phyloP scores from a whole-genome alignment of 2,888 invertebrate species.

The Megalurothrips usitatus region DNA sequence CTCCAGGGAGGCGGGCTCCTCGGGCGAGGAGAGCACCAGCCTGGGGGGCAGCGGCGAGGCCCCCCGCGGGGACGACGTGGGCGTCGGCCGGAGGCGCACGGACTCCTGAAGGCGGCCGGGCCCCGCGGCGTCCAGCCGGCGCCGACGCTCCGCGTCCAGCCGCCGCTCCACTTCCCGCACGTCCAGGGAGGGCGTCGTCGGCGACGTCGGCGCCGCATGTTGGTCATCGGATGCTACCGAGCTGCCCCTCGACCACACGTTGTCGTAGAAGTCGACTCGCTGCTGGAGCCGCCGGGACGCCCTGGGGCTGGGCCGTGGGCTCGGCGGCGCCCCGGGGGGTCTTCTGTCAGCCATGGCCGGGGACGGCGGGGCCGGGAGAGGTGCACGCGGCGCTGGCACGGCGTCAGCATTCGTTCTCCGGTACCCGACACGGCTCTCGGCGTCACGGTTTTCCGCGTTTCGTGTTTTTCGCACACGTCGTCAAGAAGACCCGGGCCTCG shows the following conservation, averaged over 20 bases:
- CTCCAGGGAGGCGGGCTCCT: constrained; percentile 46
- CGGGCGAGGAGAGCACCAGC: constrained; percentile 43
- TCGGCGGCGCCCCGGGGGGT: not conserved
- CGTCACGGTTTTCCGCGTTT: too few relatives aligned
- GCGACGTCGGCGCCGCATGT: constrained; percentile 39
- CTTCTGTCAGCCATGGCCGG: not conserved
- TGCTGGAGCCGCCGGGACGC: constrained; percentile 58
- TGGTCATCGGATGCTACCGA: constrained; percentile 29
- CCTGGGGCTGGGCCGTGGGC: constrained; percentile 30
- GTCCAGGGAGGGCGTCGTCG: constrained; percentile 48
- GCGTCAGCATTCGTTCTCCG: too few relatives aligned
- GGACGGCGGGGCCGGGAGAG: not conserved
- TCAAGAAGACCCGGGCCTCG: too few relatives aligned
- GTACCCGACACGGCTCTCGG: too few relatives aligned
- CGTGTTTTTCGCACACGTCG: too few relatives aligned
- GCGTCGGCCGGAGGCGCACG: constrained; percentile 57
- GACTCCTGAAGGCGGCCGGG: constrained; percentile 45
- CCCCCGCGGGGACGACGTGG: constrained; percentile 48
- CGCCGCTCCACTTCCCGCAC: constrained; percentile 59
- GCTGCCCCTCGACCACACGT: constrained; percentile 60
- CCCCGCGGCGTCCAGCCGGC: constrained; percentile 52
- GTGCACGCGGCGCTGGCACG: not conserved
- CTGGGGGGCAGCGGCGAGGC: constrained; percentile 45
- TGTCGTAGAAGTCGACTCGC: constrained; percentile 74
- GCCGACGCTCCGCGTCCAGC: constrained; percentile 53